Evolutionary conservation across 2,797 vertebrate genomes (phyloP).

Genomic region (Tiaroga cobitis): DNA sequence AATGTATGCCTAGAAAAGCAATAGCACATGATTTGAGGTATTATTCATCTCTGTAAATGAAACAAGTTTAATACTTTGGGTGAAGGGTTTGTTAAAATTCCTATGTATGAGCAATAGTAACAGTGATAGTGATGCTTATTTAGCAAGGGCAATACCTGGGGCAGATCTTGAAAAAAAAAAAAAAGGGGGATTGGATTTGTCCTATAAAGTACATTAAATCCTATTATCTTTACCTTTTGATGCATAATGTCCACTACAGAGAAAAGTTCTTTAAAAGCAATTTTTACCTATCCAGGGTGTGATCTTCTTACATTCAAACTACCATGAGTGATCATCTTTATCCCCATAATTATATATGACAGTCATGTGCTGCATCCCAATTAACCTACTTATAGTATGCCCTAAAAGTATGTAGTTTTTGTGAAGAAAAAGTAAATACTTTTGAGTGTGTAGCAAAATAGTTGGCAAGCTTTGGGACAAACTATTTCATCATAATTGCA

Average conservation of each 20-base stretch:
- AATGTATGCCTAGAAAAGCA: not conserved
- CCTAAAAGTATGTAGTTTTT: too few species aligned
- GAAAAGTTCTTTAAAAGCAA: not conserved
- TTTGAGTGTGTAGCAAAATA: too few species aligned
- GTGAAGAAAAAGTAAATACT: too few species aligned
- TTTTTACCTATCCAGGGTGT: not conserved
- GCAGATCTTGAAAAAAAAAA: not conserved
- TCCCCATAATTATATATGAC: not conserved
- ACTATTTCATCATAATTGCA: too few species aligned
- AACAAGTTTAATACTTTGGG: not conserved
- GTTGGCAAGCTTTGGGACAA: too few species aligned
- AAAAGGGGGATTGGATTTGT: not conserved
- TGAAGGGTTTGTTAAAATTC: not conserved
- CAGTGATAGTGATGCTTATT: conserved; percentile 7
- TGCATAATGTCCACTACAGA: not conserved
- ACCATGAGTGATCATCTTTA: not conserved
- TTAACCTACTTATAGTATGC: too few species aligned
- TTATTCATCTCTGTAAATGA: not conserved
- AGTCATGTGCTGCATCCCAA: not conserved
- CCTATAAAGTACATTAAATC: not conserved
- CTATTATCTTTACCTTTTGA: not conserved
- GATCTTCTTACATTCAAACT: not conserved
- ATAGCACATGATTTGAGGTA: not conserved
- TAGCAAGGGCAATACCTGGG: conserved; percentile 11
- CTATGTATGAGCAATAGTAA: conserved; percentile 18